phyloP scores from a whole-genome alignment of 2,888 invertebrate species.

The Branchinecta sandiegonensis region DNA sequence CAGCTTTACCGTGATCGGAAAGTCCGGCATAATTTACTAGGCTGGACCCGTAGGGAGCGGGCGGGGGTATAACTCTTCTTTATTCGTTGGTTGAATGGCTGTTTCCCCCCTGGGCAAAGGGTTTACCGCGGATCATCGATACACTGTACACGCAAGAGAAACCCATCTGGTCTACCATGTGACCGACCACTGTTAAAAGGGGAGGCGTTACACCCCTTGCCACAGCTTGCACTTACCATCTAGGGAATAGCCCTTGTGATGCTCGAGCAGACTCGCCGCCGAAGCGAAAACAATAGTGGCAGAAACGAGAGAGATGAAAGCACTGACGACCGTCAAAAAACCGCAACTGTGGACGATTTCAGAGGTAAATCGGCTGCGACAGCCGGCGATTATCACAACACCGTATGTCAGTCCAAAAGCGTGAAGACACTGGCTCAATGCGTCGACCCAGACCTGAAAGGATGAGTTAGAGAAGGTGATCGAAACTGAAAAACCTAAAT shows the following conservation, averaged over 20 bases:
- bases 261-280: not conserved
- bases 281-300: not conserved
- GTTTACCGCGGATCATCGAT: too few species aligned
- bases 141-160: too few species aligned
- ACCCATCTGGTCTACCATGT: not conserved
- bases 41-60: too few species aligned
- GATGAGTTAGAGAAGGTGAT: not conserved
- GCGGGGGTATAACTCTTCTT: too few species aligned
- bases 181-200: not conserved
- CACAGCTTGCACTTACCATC: not conserved
- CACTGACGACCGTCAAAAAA: not conserved
- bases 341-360: not conserved
- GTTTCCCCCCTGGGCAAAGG: too few species aligned
- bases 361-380: not conserved
- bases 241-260: not conserved
- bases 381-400: not conserved
- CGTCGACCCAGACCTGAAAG: slow-evolving; percentile 4
- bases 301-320: not conserved
- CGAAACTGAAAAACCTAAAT: not conserved
- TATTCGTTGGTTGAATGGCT: too few species aligned
- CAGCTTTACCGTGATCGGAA: too few species aligned
- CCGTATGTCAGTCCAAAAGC: not conserved
- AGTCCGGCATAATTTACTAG: too few species aligned
- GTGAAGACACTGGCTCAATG: not conserved
- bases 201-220: not conserved